Evolutionary conservation across 2,888 invertebrate genomes (phyloP).

Genomic region (Chromoteleia sp.): DNA sequence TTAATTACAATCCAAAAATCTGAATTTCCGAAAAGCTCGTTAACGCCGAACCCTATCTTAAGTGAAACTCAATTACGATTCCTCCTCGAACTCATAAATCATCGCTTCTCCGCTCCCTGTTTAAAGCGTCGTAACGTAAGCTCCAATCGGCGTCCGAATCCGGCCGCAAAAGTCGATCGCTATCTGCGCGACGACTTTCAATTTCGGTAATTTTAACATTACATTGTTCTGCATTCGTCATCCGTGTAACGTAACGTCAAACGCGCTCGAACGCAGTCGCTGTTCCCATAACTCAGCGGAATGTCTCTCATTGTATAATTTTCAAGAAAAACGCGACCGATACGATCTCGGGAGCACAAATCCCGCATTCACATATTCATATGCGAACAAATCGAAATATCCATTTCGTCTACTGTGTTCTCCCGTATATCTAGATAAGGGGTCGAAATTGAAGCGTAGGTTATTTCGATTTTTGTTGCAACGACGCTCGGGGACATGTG

Average conservation of each 20-base stretch:
- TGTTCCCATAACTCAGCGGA: conserved; percentile 55
- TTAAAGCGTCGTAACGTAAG: conserved; percentile 10
- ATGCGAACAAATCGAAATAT: conserved; percentile 62
- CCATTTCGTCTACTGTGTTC: conserved; percentile 63
- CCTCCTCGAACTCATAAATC: conserved; percentile 28
- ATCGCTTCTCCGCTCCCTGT: conserved; percentile 6
- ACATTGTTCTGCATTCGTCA: conserved; percentile 51
- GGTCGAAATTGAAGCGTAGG: conserved; percentile 69
- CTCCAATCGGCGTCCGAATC: conserved; percentile 22
- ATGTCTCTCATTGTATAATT: conserved; percentile 64
- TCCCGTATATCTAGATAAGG: conserved; percentile 71
- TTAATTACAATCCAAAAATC: conserved; percentile 42
- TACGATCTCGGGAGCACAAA: conserved; percentile 54
- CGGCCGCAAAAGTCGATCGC: conserved; percentile 31
- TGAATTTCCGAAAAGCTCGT: conserved; percentile 22
- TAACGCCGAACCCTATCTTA: conserved; percentile 27
- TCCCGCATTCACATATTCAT: conserved; percentile 64
- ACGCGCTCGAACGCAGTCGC: conserved; percentile 19
- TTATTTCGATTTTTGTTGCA: conserved; percentile 69
- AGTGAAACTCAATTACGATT: conserved; percentile 37
- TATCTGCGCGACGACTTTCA: conserved; percentile 47
- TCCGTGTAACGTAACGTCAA: conserved; percentile 36
- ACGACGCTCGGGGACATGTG: conserved; percentile 56
- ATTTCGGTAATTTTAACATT: conserved; percentile 48
- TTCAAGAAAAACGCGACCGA: conserved; percentile 61